Evolutionary conservation across 2,797 vertebrate genomes (phyloP).

Genomic region (Sebastolobus alascanus): DNA sequence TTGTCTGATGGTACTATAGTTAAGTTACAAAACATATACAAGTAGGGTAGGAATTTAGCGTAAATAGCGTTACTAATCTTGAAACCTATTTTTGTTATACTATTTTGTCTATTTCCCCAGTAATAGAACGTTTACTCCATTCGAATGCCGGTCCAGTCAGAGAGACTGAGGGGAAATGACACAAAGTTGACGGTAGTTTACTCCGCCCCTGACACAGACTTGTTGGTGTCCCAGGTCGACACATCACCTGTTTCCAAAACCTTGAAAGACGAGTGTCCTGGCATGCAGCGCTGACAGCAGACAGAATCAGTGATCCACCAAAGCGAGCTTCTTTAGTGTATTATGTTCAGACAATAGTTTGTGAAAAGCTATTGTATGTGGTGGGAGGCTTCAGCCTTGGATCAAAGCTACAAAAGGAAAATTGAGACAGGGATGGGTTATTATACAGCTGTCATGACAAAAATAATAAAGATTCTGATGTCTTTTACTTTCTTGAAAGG

Average conservation of each 20-base stretch:
- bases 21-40: too few species aligned
- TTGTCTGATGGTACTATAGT: too few species aligned
- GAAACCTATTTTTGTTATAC: too few species aligned
- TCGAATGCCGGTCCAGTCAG: too few species aligned
- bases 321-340: conserved; percentile 32
- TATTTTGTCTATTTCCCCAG: too few species aligned
- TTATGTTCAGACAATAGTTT: conserved; percentile 53
- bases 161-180: too few species aligned
- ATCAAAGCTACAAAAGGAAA: conserved; percentile 54
- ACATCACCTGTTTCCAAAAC: conserved; percentile 46
- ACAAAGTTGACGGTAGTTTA: too few species aligned
- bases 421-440: conserved; percentile 43
- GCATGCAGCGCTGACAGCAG: conserved; percentile 20
- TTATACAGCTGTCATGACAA: conserved; percentile 49
- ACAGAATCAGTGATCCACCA: conserved; percentile 39
- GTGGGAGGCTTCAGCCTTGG: conserved; percentile 52
- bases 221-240: too few species aligned
- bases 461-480: conserved; percentile 23
- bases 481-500: conserved; percentile 14
- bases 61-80: too few species aligned
- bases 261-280: conserved; percentile 12
- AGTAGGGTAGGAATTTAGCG: too few species aligned
- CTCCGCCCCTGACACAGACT: background rate
- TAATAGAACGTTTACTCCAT: too few species aligned
- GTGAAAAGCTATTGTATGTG: conserved; percentile 42